Evolutionary conservation across 1,140 invertebrate genomes (phyloP).

Genomic region (Nixonia krombeini): DNA sequence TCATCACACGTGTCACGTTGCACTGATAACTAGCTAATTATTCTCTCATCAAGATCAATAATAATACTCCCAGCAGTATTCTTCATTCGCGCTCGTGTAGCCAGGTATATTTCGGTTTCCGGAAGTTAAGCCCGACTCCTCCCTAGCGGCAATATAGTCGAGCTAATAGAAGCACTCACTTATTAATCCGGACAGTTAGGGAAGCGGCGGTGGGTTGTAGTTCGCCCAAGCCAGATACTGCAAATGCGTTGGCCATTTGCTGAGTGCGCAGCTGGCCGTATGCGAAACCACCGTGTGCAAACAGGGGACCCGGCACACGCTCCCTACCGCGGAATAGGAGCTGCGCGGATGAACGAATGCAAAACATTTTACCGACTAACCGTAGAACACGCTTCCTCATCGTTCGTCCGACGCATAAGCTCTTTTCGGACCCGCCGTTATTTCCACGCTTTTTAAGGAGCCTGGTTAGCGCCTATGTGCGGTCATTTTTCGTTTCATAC

Average conservation of each 20-base stretch:
- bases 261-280: constrained; percentile 44
- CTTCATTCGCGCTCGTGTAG: too few relatives aligned
- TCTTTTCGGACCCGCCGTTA: too few relatives aligned
- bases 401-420: too few relatives aligned
- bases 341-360: neutral
- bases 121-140: constrained; percentile 40
- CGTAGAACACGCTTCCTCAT: too few relatives aligned
- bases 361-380: too few relatives aligned
- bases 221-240: constrained; percentile 17
- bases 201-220: constrained; percentile 30
- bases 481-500: too few relatives aligned
- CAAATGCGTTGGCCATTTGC: constrained; percentile 48
- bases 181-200: constrained; percentile 50
- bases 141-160: constrained; percentile 37
- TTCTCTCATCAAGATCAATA: too few relatives aligned
- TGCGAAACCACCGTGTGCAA: constrained; percentile 40
- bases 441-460: too few relatives aligned
- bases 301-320: constrained; percentile 28
- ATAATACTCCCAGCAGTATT: too few relatives aligned
- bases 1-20: too few relatives aligned
- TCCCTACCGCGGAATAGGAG: constrained; percentile 4
- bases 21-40: too few relatives aligned
- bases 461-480: too few relatives aligned
- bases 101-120: constrained; percentile 12
- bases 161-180: constrained; percentile 48